phyloP scores from a whole-genome alignment of 64 coral and sea anemone genomes.

The Montipora sp. region DNA sequence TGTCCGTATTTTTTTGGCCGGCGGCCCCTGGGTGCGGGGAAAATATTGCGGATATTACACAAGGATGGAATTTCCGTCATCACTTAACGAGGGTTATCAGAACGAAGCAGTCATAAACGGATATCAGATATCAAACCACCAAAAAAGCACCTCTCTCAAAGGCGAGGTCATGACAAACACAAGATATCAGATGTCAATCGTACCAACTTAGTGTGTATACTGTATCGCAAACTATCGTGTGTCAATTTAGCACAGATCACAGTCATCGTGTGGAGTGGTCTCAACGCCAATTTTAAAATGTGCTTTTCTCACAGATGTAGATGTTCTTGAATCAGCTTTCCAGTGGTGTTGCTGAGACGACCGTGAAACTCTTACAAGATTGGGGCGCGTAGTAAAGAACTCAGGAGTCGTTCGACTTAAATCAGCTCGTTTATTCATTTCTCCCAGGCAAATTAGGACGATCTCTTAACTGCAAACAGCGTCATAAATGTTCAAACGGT shows the following conservation, averaged over 20 bases:
- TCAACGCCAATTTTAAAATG: neutral
- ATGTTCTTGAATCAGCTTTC: neutral
- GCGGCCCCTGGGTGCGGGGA: no score
- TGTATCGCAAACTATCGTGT: neutral
- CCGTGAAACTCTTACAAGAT: neutral
- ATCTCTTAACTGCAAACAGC: neutral
- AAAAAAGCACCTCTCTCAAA: neutral
- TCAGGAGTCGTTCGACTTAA: neutral
- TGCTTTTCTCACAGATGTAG: neutral
- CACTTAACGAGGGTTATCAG: neutral
- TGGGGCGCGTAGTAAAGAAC: neutral
- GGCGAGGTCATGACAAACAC: neutral
- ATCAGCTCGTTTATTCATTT: neutral
- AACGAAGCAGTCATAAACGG: neutral
- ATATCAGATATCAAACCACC: neutral
- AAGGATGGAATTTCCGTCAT: neutral
- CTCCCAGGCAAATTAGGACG: neutral
- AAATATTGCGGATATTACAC: neutral
- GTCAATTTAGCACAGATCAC: neutral
- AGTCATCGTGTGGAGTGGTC: neutral
- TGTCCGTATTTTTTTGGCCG: no score
- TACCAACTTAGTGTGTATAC: no score
- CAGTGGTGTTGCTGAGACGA: no score
- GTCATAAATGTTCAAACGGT: neutral
- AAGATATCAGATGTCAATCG: neutral